These are phyloP conservation scores for Mustela nigripes DNA, from an alignment of 2,113 vertebrate species.

Conservation along the genomic window DNA sequence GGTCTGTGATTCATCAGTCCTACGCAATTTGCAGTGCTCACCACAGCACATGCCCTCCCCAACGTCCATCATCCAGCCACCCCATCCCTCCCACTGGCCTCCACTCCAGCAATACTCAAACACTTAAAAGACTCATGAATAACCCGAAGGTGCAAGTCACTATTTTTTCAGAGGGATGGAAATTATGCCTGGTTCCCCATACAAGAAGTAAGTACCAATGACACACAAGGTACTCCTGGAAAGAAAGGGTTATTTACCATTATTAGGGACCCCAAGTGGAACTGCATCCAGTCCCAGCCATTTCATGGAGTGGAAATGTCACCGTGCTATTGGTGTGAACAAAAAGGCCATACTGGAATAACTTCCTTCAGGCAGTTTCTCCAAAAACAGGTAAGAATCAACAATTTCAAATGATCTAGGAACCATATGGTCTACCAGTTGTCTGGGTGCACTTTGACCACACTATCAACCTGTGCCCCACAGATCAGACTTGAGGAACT, in stretches of 20 bases:
- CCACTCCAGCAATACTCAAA: neutral
- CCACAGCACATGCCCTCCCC: too few relatives aligned
- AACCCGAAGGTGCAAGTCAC: neutral
- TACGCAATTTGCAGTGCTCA: too few relatives aligned
- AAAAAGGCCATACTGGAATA: neutral
- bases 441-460: neutral
- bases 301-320: neutral
- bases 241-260: neutral
- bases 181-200: neutral
- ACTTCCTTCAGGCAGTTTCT: neutral
- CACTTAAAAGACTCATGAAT: neutral
- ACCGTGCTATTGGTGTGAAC: neutral
- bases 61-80: too few relatives aligned
- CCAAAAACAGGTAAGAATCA: neutral
- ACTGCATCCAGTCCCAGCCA: neutral
- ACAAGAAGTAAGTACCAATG: neutral
- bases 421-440: neutral
- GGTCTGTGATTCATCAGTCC: too few relatives aligned
- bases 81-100: too few relatives aligned
- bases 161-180: neutral
- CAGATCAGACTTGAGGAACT: neutral
- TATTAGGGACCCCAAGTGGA: accelerated
- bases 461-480: neutral
- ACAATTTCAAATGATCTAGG: neutral
- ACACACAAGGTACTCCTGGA: neutral